Evolutionary conservation across 37 sponge, comb jelly and placozoan species (phyloP).

Genomic region (Eunapius fragilis): DNA sequence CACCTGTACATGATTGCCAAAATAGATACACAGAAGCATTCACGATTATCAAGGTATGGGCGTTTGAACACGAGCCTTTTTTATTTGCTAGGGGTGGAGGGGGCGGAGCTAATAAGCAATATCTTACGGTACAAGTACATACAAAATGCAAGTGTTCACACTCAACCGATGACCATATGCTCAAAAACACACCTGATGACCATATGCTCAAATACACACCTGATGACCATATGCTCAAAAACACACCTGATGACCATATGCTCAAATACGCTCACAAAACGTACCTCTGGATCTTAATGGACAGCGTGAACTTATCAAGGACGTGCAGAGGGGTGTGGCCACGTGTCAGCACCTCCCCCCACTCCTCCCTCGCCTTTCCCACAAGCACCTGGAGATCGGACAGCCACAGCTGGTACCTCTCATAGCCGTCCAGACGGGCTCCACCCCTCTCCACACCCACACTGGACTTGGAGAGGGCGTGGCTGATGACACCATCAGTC

Average conservation of each 20-base stretch:
- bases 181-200: too few species aligned
- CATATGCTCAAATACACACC: too few species aligned
- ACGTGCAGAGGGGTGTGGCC: slow-evolving; percentile 47
- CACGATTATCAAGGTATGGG: too few species aligned
- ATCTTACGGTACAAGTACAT: too few species aligned
- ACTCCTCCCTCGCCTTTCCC: slow-evolving; percentile 10
- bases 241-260: background rate
- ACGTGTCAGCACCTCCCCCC: slow-evolving; percentile 2
- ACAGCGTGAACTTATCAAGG: slow-evolving; percentile 80
- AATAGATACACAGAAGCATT: too few species aligned
- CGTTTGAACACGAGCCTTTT: too few species aligned
- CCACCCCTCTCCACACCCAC: background rate
- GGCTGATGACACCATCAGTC: background rate
- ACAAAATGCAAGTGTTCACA: too few species aligned
- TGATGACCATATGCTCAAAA: background rate
- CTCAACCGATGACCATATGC: background rate
- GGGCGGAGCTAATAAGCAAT: too few species aligned
- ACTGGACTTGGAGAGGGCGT: background rate
- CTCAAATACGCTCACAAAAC: slow-evolving; percentile 23
- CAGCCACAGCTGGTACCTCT: slow-evolving; percentile 59
- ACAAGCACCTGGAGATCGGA: slow-evolving; percentile 71
- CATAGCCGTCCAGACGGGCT: slow-evolving; percentile 22
- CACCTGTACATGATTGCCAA: too few species aligned
- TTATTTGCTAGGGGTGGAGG: too few species aligned
- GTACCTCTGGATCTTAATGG: slow-evolving; percentile 72